Evolutionary conservation across 2,888 invertebrate species (phyloP), one percentile per base, ranked within the genome.

Genomic region (Hypsopygia costalis): DNA sequence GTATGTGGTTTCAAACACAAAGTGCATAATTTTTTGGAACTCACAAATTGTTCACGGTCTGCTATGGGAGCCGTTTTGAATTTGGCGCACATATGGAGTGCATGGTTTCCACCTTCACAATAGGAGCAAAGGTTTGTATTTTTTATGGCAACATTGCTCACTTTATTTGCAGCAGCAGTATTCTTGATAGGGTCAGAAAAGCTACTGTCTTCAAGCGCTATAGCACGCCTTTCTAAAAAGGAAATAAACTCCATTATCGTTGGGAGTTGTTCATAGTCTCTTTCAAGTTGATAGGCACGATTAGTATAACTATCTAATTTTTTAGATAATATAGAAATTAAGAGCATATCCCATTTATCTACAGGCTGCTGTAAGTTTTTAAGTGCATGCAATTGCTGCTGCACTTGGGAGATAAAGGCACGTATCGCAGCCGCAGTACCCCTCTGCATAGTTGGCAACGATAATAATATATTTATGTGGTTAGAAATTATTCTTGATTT

Each of bases 341-440:
- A 25, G n/a, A 36, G n/a, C 6, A 22, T 30, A 33, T 43, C 39
- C 43, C 43, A 43, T 3, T 20, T 6, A 27, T 43, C 22, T 16
- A 29, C 21, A 8, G 39, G 32, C 11, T 43, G 27, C 1, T 25
- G 20, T 28, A 44, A 12, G n/a, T 36, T 43, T 40, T 41, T 43
- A 9, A 45, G 31, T 3, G 43, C 43, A 33, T 39, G 29, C 7
- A 49, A 30, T 11, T 49, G 45, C 29, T 48, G 48, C 8, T 45
- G 20, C 1, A 45, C 34, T 11, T 39, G 7, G 1, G 48, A 47
- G 3, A 46, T 25, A 34, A 51, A 48, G 6, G 37, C 8, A 36
- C 51, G 40, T 36, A 52, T 42, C n/a, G 42, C 31, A 11, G 40
- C 34, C 11, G 55, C 46, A 11, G 47, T 47, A 5, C 51, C 50